phyloP scores from a whole-genome alignment of 1,140 invertebrate genomes.

The Stratiolaelaps scimitus region DNA sequence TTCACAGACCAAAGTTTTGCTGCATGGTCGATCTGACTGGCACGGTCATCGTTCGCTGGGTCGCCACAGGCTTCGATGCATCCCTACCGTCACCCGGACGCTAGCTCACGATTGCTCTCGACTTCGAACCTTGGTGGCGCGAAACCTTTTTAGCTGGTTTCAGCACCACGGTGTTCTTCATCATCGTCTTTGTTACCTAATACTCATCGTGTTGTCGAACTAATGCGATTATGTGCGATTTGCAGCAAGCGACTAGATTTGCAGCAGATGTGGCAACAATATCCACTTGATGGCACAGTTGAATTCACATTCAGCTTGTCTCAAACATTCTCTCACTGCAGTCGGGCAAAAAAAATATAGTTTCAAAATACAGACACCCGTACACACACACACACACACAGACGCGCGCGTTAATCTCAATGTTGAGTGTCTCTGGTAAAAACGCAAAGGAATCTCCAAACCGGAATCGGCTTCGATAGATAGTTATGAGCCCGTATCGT shows the following conservation, averaged over 20 bases:
- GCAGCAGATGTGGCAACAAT: neutral
- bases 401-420: neutral
- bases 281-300: slow-evolving; percentile 3
- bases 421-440: neutral
- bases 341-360: no score
- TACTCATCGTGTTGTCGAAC: neutral
- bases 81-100: no score
- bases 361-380: neutral
- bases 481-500: no score
- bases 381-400: neutral
- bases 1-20: slow-evolving; percentile 28
- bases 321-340: neutral
- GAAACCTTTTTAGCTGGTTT: no score
- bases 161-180: no score
- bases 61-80: no score
- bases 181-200: no score
- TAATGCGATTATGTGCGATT: neutral
- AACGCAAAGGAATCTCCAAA: no score
- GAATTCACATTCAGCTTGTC: slow-evolving; percentile 16
- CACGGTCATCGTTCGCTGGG: no score
- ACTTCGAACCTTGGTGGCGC: no score
- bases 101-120: no score
- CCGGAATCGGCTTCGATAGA: no score
- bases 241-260: slow-evolving; percentile 27
- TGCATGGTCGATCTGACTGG: neutral